Base-by-base conservation (phyloP, 1,140 invertebrate species). In the Cherax destructor region DNA sequence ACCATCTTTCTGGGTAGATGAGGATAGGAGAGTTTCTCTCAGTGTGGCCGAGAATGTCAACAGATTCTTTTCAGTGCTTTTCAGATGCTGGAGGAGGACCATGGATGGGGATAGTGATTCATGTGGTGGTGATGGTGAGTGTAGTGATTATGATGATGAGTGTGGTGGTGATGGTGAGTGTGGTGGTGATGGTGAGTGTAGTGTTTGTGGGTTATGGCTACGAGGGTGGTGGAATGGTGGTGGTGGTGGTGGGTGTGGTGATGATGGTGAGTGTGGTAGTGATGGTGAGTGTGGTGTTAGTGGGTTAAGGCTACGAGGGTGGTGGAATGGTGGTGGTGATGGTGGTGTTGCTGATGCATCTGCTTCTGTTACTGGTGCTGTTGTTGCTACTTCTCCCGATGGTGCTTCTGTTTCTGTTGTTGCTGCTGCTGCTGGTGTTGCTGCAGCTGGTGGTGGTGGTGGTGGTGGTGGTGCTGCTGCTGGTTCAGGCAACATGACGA, bases 381-480 rank as follows among this genome's bases (percentile, higher is more conserved):
- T 61, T 47, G 76, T 59, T 77, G 61, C 76, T 49, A 41, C 61
- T 88, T 50, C 76, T 87, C 13, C 65, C 21, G 65, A 11, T 69
- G 65, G 13, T 59, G 56, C 56, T 59, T 9, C 56, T 59, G 56
- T 3, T 59, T 41, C 30, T 41, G 59, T 47, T 88, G 56, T 59
- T 88, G n/a, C 69, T 74, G n/a, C 69, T 74, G 69, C 5, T 69
- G 61, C 61, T 10, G 7, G 0, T 69, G 61, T 6, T 16, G 16
- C 0, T 69, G 11, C 7, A 21, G 69, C 2, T 41, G 0, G 0
- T 41, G 30, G 0, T 41, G 61, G 41, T 86, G 84, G 72, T 77
- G 84, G 59, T 86, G 52, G 59, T 47, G 77, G 86, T 76, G 61
- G 86, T 47, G 61, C 61, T 69, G 61, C 61, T 69, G 61, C 61